These are phyloP conservation scores for Tenthredo scrophulariae DNA, from an alignment of 2,888 invertebrate genomes.

Conservation along the genomic window DNA sequence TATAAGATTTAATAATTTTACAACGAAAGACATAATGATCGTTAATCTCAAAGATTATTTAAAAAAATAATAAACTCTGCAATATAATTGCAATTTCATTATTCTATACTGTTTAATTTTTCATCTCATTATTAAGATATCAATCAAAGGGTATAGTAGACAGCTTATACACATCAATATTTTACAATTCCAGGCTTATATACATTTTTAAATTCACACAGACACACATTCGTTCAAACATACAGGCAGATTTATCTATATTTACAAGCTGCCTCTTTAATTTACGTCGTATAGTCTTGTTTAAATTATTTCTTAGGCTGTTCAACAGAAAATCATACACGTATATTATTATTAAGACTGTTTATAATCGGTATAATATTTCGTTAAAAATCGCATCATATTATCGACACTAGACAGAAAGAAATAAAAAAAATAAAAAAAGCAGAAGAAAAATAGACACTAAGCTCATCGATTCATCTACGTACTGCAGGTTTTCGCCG, in stretches of 20 bases:
- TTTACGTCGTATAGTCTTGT: conserved; percentile 1
- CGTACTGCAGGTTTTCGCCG: neutral
- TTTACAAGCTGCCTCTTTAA: neutral
- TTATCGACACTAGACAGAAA: neutral
- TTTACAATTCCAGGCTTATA: neutral
- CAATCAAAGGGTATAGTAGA: neutral
- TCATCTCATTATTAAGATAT: neutral
- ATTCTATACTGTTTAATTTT: neutral
- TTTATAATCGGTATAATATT: neutral
- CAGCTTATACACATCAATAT: conserved; percentile 13
- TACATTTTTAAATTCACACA: neutral
- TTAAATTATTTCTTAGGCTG: neutral
- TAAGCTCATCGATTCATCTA: conserved; percentile 7
- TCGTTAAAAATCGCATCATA: neutral
- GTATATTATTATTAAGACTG: neutral
- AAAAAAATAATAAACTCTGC: neutral
- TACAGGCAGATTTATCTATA: neutral
- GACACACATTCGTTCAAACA: neutral
- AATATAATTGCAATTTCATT: neutral
- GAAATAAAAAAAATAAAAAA: neutral
- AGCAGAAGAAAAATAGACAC: neutral
- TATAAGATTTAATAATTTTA: conserved; percentile 9
- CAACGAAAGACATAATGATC: neutral
- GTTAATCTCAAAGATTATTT: neutral
- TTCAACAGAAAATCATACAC: neutral